These are phyloP conservation scores for Sebastes schlegelii DNA, from an alignment of 2,113 vertebrate species.

Conservation along the genomic window DNA sequence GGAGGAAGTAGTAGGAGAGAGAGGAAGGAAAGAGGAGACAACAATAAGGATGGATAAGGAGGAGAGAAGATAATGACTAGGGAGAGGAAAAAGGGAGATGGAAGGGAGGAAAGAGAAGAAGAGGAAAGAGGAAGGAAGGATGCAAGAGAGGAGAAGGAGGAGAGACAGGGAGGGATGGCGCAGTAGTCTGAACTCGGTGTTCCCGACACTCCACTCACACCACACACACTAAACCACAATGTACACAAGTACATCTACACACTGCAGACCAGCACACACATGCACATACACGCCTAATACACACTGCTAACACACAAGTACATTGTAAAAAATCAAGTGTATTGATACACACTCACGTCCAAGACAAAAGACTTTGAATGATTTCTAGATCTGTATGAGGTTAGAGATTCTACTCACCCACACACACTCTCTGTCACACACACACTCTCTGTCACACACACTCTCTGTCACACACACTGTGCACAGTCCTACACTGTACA, in stretches of 20 bases:
- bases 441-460: background rate
- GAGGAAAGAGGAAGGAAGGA: background rate
- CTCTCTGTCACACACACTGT: constrained; percentile 2
- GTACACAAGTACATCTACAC: constrained; percentile 9
- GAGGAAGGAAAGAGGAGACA: background rate
- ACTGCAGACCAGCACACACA: constrained; percentile 1
- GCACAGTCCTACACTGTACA: constrained; percentile 37
- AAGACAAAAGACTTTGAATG: constrained; percentile 18
- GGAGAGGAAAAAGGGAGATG: background rate
- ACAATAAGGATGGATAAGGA: background rate
- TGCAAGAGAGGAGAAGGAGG: constrained; percentile 18
- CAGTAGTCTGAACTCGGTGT: constrained; percentile 73
- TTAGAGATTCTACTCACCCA: constrained; percentile 12
- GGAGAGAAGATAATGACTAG: background rate
- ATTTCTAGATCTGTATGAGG: constrained; percentile 15
- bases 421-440: background rate
- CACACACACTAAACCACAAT: constrained; percentile 10
- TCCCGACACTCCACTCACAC: constrained; percentile 58
- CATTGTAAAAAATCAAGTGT: background rate
- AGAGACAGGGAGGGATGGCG: constrained; percentile 52
- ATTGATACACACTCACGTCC: background rate
- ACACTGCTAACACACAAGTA: background rate
- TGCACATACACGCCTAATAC: too few relatives aligned
- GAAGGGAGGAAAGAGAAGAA: constrained; percentile 3
- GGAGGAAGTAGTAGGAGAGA: constrained; percentile 1